Conservation (phyloP, 2,113 vertebrate genomes). For the Sphyrna mokarran region DNA sequence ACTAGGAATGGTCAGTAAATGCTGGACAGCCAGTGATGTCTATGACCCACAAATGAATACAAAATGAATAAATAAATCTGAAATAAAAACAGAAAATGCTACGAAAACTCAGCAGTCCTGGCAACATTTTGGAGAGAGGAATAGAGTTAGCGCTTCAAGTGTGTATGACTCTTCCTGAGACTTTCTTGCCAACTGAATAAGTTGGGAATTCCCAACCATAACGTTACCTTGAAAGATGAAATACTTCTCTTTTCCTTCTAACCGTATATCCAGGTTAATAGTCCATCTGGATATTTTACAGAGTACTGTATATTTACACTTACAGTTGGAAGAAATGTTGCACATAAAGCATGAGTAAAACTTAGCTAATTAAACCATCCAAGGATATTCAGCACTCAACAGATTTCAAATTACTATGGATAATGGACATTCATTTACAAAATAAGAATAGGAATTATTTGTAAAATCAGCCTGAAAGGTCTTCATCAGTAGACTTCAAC, state of each 20-base stretch:
- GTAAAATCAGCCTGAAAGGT: slow-evolving; percentile 53
- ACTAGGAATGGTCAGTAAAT: no score
- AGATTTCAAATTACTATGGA: background rate
- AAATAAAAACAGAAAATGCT: no score
- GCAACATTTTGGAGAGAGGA: no score
- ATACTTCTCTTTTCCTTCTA: background rate
- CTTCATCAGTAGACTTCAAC: slow-evolving; percentile 53
- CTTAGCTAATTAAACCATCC: background rate
- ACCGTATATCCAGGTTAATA: background rate
- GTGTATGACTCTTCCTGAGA: no score
- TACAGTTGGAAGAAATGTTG: background rate
- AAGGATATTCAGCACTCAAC: background rate
- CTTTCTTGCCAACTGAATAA: background rate
- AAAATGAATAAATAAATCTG: no score
- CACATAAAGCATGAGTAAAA: background rate
- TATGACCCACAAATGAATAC: no score
- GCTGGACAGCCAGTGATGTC: no score
- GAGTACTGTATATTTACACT: background rate
- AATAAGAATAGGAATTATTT: background rate
- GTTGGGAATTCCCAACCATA: background rate
- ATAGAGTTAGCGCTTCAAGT: no score
- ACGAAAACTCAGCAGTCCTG: no score
- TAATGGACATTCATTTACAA: background rate
- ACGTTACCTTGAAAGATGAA: background rate
- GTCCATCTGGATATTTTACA: background rate